Conservation (phyloP, 2,113 vertebrate genomes). For the Atherinomorus stipes region DNA sequence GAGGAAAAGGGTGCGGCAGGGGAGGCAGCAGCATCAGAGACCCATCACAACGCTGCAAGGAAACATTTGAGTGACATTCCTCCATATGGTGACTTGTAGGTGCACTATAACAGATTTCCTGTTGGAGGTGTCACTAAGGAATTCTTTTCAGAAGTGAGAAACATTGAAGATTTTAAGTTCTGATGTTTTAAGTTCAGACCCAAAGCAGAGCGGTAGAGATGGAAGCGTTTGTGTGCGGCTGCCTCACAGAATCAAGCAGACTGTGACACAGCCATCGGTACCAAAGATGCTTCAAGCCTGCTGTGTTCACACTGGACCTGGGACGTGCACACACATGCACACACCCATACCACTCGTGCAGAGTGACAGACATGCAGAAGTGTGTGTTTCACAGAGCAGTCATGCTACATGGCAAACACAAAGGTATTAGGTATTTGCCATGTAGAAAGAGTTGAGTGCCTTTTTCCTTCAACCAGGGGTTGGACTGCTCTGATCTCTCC, state of each 20-base stretch:
- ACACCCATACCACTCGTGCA: conserved; percentile 16
- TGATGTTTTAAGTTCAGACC: conserved; percentile 56
- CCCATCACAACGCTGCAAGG: conserved; percentile 29
- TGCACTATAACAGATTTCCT: conserved; percentile 50
- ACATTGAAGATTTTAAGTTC: conserved; percentile 41
- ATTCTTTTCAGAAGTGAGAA: background rate
- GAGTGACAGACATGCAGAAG: conserved; percentile 33
- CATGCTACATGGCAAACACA: conserved; percentile 74
- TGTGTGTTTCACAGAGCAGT: conserved; percentile 70
- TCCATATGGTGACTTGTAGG: conserved; percentile 26
- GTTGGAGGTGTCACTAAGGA: conserved; percentile 31
- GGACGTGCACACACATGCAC: conserved; percentile 45
- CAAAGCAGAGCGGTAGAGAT: conserved; percentile 47
- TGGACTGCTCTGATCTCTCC: conserved; percentile 78
- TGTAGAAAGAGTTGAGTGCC: conserved; percentile 85
- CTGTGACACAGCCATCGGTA: conserved; percentile 91
- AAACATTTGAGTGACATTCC: conserved; percentile 35
- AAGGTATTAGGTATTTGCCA: conserved; percentile 72
- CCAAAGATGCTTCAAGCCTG: conserved; percentile 95
- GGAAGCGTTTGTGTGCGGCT: conserved; percentile 85
- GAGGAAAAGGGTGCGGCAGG: conserved; percentile 41
- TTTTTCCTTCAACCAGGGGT: conserved; percentile 86
- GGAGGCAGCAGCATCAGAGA: conserved; percentile 39
- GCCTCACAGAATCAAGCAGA: conserved; percentile 93
- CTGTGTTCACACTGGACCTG: conserved; percentile 60